Evolutionary conservation across 2,113 vertebrate species (phyloP).

Genomic region (Callorhinus ursinus): DNA sequence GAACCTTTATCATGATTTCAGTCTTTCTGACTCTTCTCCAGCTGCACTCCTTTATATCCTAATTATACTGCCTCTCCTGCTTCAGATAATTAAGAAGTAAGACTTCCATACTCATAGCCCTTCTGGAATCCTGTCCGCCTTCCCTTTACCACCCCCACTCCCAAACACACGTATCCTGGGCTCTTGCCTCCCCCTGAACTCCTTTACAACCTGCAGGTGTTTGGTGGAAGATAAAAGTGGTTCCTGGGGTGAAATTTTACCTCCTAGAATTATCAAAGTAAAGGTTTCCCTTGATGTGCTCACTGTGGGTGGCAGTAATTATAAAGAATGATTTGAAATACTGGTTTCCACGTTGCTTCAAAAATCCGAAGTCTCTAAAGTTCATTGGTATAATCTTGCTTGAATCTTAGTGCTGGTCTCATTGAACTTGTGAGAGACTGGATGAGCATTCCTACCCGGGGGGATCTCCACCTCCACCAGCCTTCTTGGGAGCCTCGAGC

Average conservation of each 20-base stretch:
- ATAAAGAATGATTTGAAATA: conserved; percentile 86
- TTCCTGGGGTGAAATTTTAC: conserved; percentile 85
- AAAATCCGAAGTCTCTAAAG: conserved; percentile 81
- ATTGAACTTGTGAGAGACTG: conserved; percentile 65
- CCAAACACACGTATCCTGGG: background rate
- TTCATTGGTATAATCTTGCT: conserved; percentile 82
- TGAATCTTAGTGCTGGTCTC: conserved; percentile 38
- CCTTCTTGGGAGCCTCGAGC: conserved; percentile 4
- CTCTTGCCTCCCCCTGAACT: conserved; percentile 75
- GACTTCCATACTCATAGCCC: conserved; percentile 39
- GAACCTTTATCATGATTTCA: conserved; percentile 38
- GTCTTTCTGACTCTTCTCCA: conserved; percentile 68
- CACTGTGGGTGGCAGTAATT: conserved; percentile 89
- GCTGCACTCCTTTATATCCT: conserved; percentile 64
- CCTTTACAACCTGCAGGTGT: conserved; percentile 87
- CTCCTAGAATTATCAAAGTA: conserved; percentile 87
- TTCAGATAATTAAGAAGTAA: conserved; percentile 76
- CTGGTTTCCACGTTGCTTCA: conserved; percentile 80
- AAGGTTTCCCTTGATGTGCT: conserved; percentile 88
- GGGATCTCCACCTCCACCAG: background rate
- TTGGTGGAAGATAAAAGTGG: conserved; percentile 88
- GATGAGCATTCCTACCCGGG: conserved; percentile 37
- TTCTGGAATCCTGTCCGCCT: background rate
- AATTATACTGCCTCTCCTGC: conserved; percentile 72
- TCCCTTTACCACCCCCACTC: background rate